Conservation (phyloP, 2,888 invertebrate species). For the Poecilobothrus nobilitatus region DNA sequence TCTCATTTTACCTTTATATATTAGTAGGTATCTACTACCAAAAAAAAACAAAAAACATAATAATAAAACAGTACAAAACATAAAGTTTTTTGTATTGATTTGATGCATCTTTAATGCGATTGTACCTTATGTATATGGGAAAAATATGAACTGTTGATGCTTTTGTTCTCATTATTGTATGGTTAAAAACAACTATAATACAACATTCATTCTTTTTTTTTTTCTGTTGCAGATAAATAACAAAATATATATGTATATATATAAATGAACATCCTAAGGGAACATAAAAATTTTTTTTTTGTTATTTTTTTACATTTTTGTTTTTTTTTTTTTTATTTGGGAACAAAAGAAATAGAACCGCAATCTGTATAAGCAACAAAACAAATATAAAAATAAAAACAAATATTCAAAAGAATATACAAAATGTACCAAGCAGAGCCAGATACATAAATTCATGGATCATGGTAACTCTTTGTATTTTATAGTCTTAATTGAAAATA, state of each 20-base stretch:
- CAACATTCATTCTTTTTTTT: background rate
- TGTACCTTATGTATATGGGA: background rate
- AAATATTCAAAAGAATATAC: too few species aligned
- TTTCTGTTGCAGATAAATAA: slow-evolving; percentile 1
- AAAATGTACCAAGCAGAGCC: too few species aligned
- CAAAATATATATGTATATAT: background rate
- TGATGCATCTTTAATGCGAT: slow-evolving; percentile 3
- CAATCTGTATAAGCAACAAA: background rate
- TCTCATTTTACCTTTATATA: background rate
- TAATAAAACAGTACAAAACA: background rate
- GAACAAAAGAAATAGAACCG: background rate
- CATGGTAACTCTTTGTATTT: too few species aligned
- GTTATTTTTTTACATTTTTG: background rate
- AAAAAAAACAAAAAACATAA: background rate
- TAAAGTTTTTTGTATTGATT: background rate
- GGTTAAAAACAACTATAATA: background rate
- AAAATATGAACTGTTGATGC: slow-evolving; percentile 6
- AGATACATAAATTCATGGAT: too few species aligned
- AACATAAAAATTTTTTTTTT: background rate
- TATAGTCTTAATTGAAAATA: too few species aligned
- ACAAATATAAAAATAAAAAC: background rate
- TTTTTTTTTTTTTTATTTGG: background rate
- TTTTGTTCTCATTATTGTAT: slow-evolving; percentile 3
- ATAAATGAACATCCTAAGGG: background rate
- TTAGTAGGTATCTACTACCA: background rate